Conservation (phyloP, 2,888 invertebrate species). For the Atherix ibis region DNA sequence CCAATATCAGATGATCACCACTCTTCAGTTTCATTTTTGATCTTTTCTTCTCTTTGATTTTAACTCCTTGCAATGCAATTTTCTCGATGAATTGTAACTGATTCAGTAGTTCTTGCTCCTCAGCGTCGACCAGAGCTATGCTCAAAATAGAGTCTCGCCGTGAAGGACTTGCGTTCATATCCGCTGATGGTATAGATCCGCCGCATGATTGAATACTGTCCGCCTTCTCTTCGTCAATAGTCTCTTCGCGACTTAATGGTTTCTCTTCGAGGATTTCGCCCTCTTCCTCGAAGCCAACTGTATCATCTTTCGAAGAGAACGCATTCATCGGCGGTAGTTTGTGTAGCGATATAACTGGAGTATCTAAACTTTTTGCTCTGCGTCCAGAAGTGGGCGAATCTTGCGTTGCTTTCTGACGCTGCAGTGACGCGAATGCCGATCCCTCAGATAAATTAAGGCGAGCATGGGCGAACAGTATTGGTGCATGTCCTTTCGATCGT, state of each 20-base stretch:
- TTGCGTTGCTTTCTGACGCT: constrained; percentile 59
- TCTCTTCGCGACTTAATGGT: constrained; percentile 29
- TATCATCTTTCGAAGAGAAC: constrained; percentile 79
- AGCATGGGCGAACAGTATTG: constrained; percentile 63
- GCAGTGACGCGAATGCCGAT: constrained; percentile 56
- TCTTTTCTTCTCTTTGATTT: constrained; percentile 31
- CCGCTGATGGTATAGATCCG: constrained; percentile 30
- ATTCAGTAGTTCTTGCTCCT: constrained; percentile 40
- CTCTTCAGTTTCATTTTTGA: constrained; percentile 30
- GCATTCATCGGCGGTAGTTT: constrained; percentile 68
- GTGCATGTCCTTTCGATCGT: constrained; percentile 57
- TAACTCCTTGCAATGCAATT: constrained; percentile 31
- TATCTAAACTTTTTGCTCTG: constrained; percentile 69
- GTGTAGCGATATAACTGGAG: constrained; percentile 66
- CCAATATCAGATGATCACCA: constrained; percentile 30
- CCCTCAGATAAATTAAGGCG: constrained; percentile 71
- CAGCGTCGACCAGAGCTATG: constrained; percentile 39
- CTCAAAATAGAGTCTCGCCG: constrained; percentile 28
- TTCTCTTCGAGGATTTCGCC: constrained; percentile 45
- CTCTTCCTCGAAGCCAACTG: constrained; percentile 60
- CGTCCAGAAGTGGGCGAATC: constrained; percentile 58
- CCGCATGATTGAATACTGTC: constrained; percentile 31
- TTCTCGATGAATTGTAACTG: constrained; percentile 34
- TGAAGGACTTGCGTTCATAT: constrained; percentile 21
- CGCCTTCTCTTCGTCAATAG: constrained; percentile 39